Evolutionary conservation across 2,888 invertebrate genomes (phyloP), one percentile per base, ranked within the genome.

Genomic region (Cephus spinipes): DNA sequence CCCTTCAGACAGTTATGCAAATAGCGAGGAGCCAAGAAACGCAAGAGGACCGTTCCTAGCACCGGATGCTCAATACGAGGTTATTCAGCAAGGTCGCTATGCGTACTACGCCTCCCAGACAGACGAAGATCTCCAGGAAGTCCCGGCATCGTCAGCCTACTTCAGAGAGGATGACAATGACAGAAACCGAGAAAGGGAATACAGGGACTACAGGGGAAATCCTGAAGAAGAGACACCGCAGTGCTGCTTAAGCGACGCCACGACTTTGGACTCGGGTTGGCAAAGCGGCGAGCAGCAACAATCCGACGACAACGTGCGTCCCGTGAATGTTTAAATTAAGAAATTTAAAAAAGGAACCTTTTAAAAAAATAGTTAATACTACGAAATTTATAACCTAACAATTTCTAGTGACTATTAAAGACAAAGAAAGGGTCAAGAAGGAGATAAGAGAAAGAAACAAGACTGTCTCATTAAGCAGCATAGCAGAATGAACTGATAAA

Each of bases 221-320:
- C 85, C 86, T 75, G 87, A 86, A 71, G 87, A 83, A 31, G 89
- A 89, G 92, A 92, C 85, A 85, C 91, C 1, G 33, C 93, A 93
- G 78, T 93, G 94, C 80, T 94, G 94, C 73, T 92, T 93, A 76
- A 94, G 93, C 82, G 94, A 94, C 74, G 93, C 94, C 0, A 93
- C 93, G 71, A 95, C 95, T 0, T 94, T 95, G 92, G 95, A 95
- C 83, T 94, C 95, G 0, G 95, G 95, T 0, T 95, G 95, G 95
- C 95, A 95, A 81, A 95, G 94, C 84, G 95, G 94, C 0, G 89
- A 89, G 69, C 87, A 88, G n/a, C 83, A 87, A 36, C 88, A 87
- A 78, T 87, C 87, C 15, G 88, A 89, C 12, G 90, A 91, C 73
- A 88, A 86, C 34, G 87, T 88, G 73, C 88, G 89, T 73, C 90